A percentile compares a stretch with the other conserved stretches of the same genome.
Evolutionary conservation across 2,797 vertebrate genomes (phyloP).

Genomic region (Oreonectes daqikongensis): DNA sequence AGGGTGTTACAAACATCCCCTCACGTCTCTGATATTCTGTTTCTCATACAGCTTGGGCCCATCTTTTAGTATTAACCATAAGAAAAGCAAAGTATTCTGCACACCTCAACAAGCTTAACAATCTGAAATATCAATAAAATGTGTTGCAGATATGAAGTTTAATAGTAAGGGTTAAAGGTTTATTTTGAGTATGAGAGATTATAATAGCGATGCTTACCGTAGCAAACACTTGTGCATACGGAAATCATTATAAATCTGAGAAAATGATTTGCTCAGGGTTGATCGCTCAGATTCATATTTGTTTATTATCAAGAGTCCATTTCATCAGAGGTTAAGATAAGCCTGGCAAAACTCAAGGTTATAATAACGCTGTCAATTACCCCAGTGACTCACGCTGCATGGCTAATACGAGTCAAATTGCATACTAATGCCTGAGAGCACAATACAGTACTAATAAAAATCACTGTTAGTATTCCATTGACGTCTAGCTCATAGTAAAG

Average conservation of each 20-base stretch:
- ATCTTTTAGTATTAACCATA: too few relatives aligned
- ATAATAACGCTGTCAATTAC: slow-evolving; percentile 26
- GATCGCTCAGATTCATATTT: neutral
- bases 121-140: too few relatives aligned
- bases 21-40: neutral
- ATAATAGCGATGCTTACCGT: neutral
- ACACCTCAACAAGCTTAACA: neutral
- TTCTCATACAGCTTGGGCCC: neutral
- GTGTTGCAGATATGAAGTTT: too few relatives aligned
- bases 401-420: slow-evolving; percentile 24
- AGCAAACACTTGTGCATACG: neutral
- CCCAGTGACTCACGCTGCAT: slow-evolving; percentile 14
- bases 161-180: neutral
- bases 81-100: too few relatives aligned
- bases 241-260: neutral
- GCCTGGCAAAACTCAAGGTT: slow-evolving; percentile 27
- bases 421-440: slow-evolving; percentile 10
- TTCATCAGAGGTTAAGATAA: slow-evolving; percentile 36
- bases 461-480: neutral
- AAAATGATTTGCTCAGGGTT: slow-evolving; percentile 6
- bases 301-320: slow-evolving; percentile 27
- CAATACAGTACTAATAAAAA: slow-evolving; percentile 12
- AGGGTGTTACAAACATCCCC: neutral
- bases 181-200: neutral
- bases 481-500: neutral